A percentile compares a stretch with the other conserved stretches of the same genome.
These are phyloP conservation scores for Xenopus borealis DNA, from an alignment of 2,113 vertebrate genomes.

Conservation along the genomic window DNA sequence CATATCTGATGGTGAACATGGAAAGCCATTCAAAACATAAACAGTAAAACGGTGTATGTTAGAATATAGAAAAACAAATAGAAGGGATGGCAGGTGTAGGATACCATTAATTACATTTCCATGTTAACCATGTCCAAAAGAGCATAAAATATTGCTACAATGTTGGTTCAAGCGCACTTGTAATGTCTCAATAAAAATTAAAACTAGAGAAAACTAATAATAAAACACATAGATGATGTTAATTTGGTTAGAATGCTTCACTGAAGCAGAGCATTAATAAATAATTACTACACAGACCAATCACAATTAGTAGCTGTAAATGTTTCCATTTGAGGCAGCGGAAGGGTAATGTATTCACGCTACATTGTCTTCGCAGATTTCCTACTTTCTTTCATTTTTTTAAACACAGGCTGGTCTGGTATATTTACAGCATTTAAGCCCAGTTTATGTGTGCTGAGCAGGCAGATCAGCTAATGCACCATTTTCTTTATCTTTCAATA, in stretches of 20 bases:
- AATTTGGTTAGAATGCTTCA: conserved; percentile 46
- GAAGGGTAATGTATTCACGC: conserved; percentile 23
- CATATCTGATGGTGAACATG: too few relatives aligned
- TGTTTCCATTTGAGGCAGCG: conserved; percentile 12
- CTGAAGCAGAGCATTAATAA: conserved; percentile 49
- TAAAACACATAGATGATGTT: conserved; percentile 7
- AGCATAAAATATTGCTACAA: too few relatives aligned
- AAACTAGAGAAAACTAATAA: conserved; percentile 47
- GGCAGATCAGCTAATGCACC: conserved; percentile 37
- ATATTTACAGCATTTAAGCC: conserved; percentile 37
- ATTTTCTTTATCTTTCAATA: conserved; percentile 26
- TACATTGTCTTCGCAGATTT: conserved; percentile 15
- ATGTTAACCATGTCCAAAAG: too few relatives aligned
- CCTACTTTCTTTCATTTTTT: conserved; percentile 6
- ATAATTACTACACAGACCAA: conserved; percentile 43
- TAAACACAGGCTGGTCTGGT: conserved; percentile 25
- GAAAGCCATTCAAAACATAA: too few relatives aligned
- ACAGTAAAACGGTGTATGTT: too few relatives aligned
- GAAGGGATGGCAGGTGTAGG: too few relatives aligned
- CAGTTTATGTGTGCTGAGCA: conserved; percentile 42
- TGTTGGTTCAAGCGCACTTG: too few relatives aligned
- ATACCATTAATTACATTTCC: not conserved
- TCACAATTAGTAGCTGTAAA: conserved; percentile 31
- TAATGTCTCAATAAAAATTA: conserved; percentile 41
- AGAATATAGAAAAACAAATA: too few relatives aligned